Base-by-base conservation (phyloP, 2,113 vertebrate genomes). In the Oenanthe melanoleuca region DNA sequence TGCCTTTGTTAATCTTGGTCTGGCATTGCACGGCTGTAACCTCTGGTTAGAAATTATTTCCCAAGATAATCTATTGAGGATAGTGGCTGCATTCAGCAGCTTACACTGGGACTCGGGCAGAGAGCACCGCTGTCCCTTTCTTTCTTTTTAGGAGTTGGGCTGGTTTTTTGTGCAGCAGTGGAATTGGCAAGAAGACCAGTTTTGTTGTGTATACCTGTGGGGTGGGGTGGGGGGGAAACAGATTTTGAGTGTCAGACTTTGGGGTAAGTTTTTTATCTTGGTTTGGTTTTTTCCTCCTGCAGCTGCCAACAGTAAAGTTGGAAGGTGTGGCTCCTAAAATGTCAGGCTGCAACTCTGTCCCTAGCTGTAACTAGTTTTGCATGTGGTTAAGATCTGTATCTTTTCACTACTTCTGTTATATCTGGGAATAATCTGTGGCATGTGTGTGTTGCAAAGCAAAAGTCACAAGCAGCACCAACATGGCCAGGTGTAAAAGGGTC, bases 171-270 rank as follows among this genome's bases (percentile, higher is more conserved):
- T 52, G 29, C 53, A 64, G 42, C 33, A 45, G 28, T 57, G 44
- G 28, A 56, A 52, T 12, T 75, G 61, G 18, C 14, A 2, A 33
- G 37, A 78, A 71, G 47, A 64, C 6, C 15, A 5, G 15, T 88
- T 86, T 55, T 80, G 20, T 56, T 47, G 14, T 7, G 14, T 59
- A 61, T 57, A 52, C 33, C 19, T 28, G 26, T 53, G 3, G 12
- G 18, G 29, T 1, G 12, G 0, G 20, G 8, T 20, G 7, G 12
- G 0, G 20, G 8, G 20, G 7, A 14, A 64, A 5, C 11, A 40
- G 26, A 56, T 65, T 4, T 5, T 52, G 1, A 21, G 26, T 60
- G 60, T 42, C 50, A 44, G 22, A 56, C 19, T 65, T 84, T 17
- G 31, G 38, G n/a, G 40, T 52, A 24, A 24, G 5, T 6, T 71